Evolutionary conservation across 2,113 vertebrate species (phyloP).

Genomic region (Heterochromis multidens): DNA sequence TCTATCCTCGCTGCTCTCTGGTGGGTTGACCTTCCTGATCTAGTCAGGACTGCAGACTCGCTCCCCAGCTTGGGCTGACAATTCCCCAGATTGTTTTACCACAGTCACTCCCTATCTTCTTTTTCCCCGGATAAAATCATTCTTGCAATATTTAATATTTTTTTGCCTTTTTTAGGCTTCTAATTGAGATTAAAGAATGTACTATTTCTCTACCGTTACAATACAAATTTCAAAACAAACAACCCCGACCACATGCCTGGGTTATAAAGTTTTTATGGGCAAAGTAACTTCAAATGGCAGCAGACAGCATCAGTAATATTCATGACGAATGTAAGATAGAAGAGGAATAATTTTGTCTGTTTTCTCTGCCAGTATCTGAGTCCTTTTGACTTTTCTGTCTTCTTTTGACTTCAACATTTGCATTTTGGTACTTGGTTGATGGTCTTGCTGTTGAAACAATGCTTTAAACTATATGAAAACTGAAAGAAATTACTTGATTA

Average conservation of each 20-base stretch:
- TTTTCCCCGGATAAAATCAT: accelerated
- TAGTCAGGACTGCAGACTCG: background rate
- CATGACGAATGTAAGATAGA: background rate
- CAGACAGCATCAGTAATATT: background rate
- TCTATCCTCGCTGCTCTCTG: background rate
- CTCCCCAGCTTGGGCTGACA: background rate
- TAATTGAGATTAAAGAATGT: background rate
- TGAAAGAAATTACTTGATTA: background rate
- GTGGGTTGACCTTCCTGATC: conserved; percentile 14
- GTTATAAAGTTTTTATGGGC: background rate
- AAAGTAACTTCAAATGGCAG: background rate
- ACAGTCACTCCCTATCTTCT: background rate
- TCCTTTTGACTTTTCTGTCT: background rate
- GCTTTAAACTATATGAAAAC: background rate
- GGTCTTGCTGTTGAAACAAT: background rate
- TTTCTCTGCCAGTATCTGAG: background rate
- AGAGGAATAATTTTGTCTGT: background rate
- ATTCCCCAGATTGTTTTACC: background rate
- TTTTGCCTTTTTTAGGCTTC: background rate
- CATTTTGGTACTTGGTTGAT: background rate
- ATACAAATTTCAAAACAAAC: background rate
- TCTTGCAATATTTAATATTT: background rate
- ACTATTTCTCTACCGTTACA: background rate
- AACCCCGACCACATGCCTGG: accelerated
- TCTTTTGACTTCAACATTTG: background rate